Evolutionary conservation across 2,113 vertebrate species (phyloP).

Genomic region (Sylvia atricapilla): DNA sequence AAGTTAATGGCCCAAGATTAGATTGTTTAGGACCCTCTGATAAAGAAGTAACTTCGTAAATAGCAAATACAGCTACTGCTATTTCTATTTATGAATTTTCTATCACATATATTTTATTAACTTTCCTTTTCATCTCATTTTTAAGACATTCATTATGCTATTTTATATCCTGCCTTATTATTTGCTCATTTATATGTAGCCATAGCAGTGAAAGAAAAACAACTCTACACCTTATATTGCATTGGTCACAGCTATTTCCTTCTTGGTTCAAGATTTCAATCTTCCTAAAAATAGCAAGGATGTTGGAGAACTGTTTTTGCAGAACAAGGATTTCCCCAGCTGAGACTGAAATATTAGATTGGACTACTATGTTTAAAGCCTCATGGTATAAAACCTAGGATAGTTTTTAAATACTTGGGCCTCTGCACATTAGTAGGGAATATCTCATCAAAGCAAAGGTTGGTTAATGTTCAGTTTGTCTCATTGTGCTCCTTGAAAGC

Average conservation of each 20-base stretch:
- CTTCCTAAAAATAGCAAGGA: accelerated
- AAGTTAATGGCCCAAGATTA: not conserved
- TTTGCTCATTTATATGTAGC: not conserved
- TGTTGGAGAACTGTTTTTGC: not conserved
- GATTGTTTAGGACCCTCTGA: not conserved
- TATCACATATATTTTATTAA: not conserved
- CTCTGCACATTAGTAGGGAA: not conserved
- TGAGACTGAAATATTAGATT: not conserved
- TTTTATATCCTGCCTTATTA: not conserved
- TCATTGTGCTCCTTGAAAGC: not conserved
- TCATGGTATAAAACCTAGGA: not conserved
- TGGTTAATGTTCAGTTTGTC: not conserved
- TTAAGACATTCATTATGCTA: not conserved
- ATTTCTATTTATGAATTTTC: not conserved
- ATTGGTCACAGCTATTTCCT: not conserved
- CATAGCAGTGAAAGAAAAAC: not conserved
- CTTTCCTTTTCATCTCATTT: not conserved
- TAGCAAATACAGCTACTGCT: not conserved
- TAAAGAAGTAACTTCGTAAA: not conserved
- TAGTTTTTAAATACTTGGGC: not conserved
- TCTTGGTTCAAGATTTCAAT: not conserved
- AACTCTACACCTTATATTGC: not conserved
- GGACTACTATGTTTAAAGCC: not conserved
- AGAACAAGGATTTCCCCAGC: not conserved
- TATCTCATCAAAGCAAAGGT: not conserved